Conservation (phyloP, 2,888 invertebrate species). For the Oligia latruncula region DNA sequence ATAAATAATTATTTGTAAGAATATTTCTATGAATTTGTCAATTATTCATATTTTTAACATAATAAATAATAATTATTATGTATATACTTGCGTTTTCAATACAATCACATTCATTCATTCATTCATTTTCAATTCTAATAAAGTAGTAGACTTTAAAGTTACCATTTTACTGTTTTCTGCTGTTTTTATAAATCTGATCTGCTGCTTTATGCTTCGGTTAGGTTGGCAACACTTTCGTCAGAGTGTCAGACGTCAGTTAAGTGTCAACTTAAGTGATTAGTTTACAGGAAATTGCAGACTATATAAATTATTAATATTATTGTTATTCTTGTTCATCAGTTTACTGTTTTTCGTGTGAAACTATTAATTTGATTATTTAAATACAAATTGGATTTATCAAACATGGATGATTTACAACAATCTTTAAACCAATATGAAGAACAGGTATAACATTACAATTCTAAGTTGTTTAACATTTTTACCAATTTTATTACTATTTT, state of each 20-base stretch:
- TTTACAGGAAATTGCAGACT: neutral
- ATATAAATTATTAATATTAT: neutral
- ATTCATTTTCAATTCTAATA: no score
- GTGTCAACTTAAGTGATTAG: neutral
- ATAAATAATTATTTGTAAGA: no score
- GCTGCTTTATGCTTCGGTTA: no score
- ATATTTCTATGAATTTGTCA: no score
- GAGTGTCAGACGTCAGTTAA: neutral
- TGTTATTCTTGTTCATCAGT: neutral
- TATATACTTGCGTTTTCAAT: no score
- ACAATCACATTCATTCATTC: no score
- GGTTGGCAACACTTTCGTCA: no score
- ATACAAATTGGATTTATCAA: conserved; percentile 10
- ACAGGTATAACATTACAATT: conserved; percentile 75
- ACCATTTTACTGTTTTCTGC: no score
- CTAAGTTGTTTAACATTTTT: neutral
- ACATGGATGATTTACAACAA: conserved; percentile 81
- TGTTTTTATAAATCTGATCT: no score
- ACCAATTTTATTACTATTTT: conserved; percentile 34
- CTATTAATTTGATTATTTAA: neutral
- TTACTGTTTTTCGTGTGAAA: neutral
- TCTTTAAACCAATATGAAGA: conserved; percentile 84
- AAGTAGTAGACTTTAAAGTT: no score
- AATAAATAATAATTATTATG: no score
- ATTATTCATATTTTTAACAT: no score